These are phyloP conservation scores for Patagioenas fasciata DNA, from an alignment of 2,113 vertebrate species.

Conservation along the genomic window DNA sequence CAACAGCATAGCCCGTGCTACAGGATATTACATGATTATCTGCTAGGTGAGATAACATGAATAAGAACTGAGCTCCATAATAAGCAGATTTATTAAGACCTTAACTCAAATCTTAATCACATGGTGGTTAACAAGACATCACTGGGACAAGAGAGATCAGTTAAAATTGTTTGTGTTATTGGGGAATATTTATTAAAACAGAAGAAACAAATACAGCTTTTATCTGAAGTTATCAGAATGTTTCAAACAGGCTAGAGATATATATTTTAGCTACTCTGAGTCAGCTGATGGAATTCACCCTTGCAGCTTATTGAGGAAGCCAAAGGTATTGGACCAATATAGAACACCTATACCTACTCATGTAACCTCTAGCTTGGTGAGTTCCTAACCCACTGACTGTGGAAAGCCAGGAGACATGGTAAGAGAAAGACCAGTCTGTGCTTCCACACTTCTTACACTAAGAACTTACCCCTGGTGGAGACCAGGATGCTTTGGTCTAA, in stretches of 20 bases:
- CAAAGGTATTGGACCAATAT: not conserved
- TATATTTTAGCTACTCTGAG: not conserved
- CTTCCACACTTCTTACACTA: not conserved
- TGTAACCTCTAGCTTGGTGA: accelerated
- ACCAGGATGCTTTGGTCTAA: not conserved
- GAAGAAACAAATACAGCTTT: not conserved
- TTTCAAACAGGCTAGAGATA: not conserved
- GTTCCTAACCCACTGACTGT: not conserved
- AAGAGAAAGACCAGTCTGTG: not conserved
- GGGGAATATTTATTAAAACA: not conserved
- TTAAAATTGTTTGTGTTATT: not conserved
- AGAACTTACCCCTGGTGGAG: not conserved
- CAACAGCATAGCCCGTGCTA: not conserved
- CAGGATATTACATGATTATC: not conserved
- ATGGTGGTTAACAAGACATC: not conserved
- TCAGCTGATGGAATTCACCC: not conserved
- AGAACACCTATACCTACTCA: not conserved
- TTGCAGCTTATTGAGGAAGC: not conserved
- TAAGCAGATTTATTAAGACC: not conserved
- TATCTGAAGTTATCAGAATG: not conserved
- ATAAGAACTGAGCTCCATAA: not conserved
- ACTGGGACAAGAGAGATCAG: not conserved
- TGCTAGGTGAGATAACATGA: not conserved
- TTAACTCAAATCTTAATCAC: not conserved
- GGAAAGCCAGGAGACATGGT: not conserved